phyloP scores from a whole-genome alignment of 2,797 vertebrate genomes.

The Netta rufina region DNA sequence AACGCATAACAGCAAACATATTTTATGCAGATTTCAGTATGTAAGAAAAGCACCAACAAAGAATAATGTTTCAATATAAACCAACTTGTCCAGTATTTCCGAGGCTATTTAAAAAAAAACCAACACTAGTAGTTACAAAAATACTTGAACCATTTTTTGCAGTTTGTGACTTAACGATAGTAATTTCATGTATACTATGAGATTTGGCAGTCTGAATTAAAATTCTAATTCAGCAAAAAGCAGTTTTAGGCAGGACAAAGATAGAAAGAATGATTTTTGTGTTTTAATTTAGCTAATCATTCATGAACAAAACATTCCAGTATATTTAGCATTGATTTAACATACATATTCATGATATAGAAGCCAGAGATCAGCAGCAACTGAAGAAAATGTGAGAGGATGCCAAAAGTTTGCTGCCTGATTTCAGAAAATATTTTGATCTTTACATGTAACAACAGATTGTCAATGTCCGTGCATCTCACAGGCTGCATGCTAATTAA shows the following conservation, averaged over 20 bases:
- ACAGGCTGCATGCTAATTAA: slow-evolving; percentile 57
- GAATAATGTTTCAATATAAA: background rate
- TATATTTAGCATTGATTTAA: background rate
- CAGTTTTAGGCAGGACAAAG: slow-evolving; percentile 28
- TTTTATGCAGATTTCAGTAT: background rate
- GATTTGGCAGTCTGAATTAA: slow-evolving; percentile 31
- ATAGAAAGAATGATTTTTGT: background rate
- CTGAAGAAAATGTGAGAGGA: slow-evolving; percentile 26
- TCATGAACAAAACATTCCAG: background rate
- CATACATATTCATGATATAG: background rate
- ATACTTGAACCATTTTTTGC: background rate
- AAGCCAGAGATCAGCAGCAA: slow-evolving; percentile 36
- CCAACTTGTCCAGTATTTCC: background rate
- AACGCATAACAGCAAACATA: background rate
- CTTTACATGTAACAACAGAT: slow-evolving; percentile 59
- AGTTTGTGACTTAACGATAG: background rate
- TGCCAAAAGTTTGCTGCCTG: slow-evolving; percentile 46
- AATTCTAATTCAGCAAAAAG: slow-evolving; percentile 8
- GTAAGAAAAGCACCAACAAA: background rate
- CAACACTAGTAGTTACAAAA: background rate
- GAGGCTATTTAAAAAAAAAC: background rate
- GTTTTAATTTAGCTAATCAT: slow-evolving; percentile 2
- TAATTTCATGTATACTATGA: background rate
- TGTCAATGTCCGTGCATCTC: slow-evolving; percentile 28
- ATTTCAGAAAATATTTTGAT: slow-evolving; percentile 59